phyloP scores from a whole-genome alignment of 2,113 vertebrate genomes.

The Azemiops feae region DNA sequence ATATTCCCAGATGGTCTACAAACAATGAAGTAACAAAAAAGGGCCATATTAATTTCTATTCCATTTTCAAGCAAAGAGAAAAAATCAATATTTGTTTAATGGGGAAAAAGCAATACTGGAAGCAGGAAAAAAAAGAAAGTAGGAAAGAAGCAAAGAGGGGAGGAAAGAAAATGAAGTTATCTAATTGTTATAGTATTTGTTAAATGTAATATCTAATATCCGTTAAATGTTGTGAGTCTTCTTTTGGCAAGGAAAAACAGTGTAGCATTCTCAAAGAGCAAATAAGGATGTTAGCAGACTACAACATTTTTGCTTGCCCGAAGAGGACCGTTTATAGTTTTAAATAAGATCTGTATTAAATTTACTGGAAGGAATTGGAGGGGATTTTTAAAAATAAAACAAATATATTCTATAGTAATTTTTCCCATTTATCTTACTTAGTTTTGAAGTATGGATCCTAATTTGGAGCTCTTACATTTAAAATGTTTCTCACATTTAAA shows the following conservation, averaged over 20 bases:
- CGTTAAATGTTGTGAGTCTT: conserved; percentile 8
- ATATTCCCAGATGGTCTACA: conserved; percentile 32
- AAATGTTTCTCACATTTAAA: background rate
- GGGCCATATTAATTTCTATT: conserved; percentile 51
- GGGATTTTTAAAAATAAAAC: background rate
- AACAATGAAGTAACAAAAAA: conserved; percentile 53
- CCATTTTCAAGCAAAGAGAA: conserved; percentile 42
- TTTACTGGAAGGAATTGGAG: background rate
- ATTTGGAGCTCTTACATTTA: background rate
- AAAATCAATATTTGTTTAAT: conserved; percentile 70
- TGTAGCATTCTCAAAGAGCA: background rate
- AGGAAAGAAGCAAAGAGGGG: background rate
- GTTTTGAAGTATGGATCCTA: background rate
- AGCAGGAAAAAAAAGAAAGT: background rate
- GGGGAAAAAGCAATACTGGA: conserved; percentile 54
- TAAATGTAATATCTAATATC: background rate
- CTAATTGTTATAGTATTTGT: background rate
- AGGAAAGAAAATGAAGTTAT: background rate
- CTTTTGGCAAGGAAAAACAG: background rate
- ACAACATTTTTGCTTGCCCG: background rate
- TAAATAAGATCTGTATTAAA: background rate
- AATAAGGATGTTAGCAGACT: background rate
- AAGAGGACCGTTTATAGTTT: background rate
- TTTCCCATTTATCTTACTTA: background rate
- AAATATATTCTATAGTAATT: background rate